A percentile compares a stretch with the other conserved stretches of the same genome.
These are phyloP conservation scores for Argyresthia goedartella DNA, from an alignment of 2,888 invertebrate species.

Conservation along the genomic window DNA sequence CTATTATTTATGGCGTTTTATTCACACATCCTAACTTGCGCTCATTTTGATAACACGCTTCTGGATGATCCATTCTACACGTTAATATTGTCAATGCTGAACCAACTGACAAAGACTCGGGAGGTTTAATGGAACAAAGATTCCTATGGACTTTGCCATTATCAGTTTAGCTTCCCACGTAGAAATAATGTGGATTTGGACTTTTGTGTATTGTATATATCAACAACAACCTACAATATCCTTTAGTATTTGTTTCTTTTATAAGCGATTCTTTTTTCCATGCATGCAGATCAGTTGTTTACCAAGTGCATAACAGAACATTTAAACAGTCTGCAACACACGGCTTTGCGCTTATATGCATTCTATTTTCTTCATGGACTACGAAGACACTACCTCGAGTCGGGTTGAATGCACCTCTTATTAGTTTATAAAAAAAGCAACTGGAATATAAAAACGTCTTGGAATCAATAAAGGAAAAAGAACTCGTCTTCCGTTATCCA, in stretches of 20 bases:
- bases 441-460: too few relatives aligned
- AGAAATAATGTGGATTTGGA: neutral
- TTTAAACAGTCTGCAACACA: too few relatives aligned
- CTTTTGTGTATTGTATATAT: too few relatives aligned
- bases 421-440: too few relatives aligned
- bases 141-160: neutral
- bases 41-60: conserved; percentile 36
- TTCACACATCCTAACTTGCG: conserved; percentile 36
- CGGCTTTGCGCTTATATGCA: neutral
- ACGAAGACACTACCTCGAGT: neutral
- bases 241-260: too few relatives aligned
- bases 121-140: too few relatives aligned
- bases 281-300: too few relatives aligned
- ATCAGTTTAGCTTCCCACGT: neutral
- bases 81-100: conserved; percentile 8
- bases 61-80: conserved; percentile 35
- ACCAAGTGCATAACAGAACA: too few relatives aligned
- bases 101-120: neutral
- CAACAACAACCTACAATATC: too few relatives aligned
- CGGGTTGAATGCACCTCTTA: neutral
- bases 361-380: neutral
- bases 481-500: neutral
- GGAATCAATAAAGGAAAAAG: neutral
- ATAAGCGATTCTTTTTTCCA: too few relatives aligned
- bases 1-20: conserved; percentile 52